Evolutionary conservation across 1,140 invertebrate genomes (phyloP).

Genomic region (Antheraea mylitta): DNA sequence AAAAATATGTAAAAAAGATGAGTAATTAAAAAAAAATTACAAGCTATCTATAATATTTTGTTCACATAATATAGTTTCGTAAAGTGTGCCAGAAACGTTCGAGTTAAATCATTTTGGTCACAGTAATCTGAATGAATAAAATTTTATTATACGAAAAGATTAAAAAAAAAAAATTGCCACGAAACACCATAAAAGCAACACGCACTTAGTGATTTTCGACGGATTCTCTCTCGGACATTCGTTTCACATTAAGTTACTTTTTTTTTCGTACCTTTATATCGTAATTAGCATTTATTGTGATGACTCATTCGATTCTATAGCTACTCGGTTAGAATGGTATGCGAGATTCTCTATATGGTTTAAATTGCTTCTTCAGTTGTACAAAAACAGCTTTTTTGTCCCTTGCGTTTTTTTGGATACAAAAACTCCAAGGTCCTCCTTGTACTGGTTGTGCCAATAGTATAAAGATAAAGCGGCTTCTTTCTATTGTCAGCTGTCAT

Average conservation of each 20-base stretch:
- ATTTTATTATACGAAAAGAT: conserved; percentile 1
- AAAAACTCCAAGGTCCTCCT: not conserved
- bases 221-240: conserved; percentile 34
- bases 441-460: not conserved
- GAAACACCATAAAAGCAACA: conserved; percentile 2
- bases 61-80: conserved; percentile 5
- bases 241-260: conserved; percentile 53
- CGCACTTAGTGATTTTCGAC: not conserved
- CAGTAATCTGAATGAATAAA: conserved; percentile 8
- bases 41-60: not conserved
- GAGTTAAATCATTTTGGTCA: conserved; percentile 9
- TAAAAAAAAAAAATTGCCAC: not conserved
- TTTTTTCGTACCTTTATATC: conserved; percentile 46
- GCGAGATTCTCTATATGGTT: conserved; percentile 21
- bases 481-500: not conserved
- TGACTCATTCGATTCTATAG: conserved; percentile 73
- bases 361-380: conserved; percentile 12
- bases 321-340: conserved; percentile 42
- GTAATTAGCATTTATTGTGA: conserved; percentile 75
- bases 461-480: not conserved
- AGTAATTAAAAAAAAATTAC: not conserved
- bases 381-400: not conserved
- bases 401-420: not conserved
- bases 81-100: conserved; percentile 12
- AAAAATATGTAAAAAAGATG: no score